Percentiles rank a stretch among this genome's conserved stretches.
Conservation (phyloP, 2,113 vertebrate genomes). For the Hystrix brachyura region DNA sequence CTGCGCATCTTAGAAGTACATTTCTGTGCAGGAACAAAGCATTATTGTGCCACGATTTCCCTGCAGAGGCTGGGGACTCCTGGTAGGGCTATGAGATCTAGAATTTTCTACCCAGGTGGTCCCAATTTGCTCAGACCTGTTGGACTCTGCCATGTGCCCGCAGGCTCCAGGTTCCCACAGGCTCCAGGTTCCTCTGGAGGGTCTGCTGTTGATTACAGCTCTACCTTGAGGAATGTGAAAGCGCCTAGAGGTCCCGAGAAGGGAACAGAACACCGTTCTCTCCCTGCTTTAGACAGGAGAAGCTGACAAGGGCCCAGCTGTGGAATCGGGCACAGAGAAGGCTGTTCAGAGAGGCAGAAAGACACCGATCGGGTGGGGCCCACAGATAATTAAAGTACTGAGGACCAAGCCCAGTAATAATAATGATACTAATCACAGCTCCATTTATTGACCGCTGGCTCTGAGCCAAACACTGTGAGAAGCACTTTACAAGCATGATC, state of each 20-base stretch:
- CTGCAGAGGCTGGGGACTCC: neutral
- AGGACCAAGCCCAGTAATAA: conserved; percentile 59
- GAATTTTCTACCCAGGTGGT: conserved; percentile 58
- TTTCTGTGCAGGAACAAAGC: conserved; percentile 69
- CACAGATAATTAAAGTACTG: conserved; percentile 31
- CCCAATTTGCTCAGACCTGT: conserved; percentile 45
- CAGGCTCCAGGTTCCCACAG: conserved; percentile 26
- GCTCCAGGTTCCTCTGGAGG: neutral
- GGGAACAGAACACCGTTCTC: conserved; percentile 40
- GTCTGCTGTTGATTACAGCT: conserved; percentile 47
- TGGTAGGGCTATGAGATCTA: neutral
- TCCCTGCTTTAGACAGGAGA: neutral
- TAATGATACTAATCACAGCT: conserved; percentile 46
- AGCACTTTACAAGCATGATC: conserved; percentile 52
- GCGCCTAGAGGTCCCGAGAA: conserved; percentile 60
- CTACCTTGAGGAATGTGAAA: conserved; percentile 72
- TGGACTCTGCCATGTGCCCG: neutral
- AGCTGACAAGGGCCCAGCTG: neutral
- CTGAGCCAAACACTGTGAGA: conserved; percentile 48
- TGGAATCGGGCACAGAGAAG: conserved; percentile 58
- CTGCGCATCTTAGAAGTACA: neutral
- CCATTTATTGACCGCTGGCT: conserved; percentile 57
- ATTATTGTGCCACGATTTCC: neutral
- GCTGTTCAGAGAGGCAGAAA: conserved; percentile 40
- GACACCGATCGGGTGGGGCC: neutral